phyloP scores from a whole-genome alignment of 37 sponge, comb jelly and placozoan species.

The Beroe ovata region DNA sequence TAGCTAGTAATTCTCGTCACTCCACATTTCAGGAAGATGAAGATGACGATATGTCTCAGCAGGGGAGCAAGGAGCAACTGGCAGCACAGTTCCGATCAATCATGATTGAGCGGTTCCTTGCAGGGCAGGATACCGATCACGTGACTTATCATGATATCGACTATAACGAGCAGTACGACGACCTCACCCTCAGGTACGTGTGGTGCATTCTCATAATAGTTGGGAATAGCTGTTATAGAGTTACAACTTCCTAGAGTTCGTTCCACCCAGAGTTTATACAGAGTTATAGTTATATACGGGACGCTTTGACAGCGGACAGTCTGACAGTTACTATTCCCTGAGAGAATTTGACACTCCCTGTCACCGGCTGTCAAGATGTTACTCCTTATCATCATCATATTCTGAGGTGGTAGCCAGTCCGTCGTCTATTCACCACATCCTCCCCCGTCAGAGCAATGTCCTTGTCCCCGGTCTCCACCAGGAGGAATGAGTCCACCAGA shows the following conservation, averaged over 20 bases:
- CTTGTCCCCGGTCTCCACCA: constrained; percentile 13
- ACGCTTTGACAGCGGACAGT: no score
- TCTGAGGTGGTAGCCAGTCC: background rate
- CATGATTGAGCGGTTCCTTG: constrained; percentile 29
- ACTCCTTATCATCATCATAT: no score
- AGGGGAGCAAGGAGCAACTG: constrained; percentile 37
- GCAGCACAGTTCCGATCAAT: constrained; percentile 9
- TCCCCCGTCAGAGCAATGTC: background rate
- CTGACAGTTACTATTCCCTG: no score
- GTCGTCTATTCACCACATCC: background rate
- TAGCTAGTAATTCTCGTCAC: no score
- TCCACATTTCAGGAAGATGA: constrained; percentile 5
- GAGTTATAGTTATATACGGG: no score
- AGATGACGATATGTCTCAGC: constrained; percentile 28
- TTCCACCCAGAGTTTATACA: no score
- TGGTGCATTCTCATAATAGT: background rate
- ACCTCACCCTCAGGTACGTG: background rate
- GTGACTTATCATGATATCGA: constrained; percentile 24
- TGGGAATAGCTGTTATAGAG: background rate
- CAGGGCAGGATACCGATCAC: constrained; percentile 27
- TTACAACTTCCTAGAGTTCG: no score
- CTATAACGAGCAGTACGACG: constrained; percentile 43
- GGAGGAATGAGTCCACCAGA: background rate
- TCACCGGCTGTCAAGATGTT: no score
- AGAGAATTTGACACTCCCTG: no score